Base-by-base conservation (phyloP, 2,797 vertebrate genomes). In the Danio albolineatus region DNA sequence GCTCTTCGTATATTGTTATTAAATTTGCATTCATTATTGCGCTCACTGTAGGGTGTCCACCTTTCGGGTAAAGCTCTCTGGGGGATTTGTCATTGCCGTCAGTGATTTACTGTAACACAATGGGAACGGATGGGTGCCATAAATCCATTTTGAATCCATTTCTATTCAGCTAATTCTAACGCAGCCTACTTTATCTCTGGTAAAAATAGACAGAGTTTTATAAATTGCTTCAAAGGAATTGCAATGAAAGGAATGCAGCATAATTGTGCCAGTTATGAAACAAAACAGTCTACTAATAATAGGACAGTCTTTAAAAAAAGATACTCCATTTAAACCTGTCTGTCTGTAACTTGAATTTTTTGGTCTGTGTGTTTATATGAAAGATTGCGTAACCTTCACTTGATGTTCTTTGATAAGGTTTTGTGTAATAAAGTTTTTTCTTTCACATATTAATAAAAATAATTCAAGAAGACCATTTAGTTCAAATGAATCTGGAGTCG, bases 41-140 rank as follows among this genome's bases (percentile, higher is more conserved):
- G 19, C 17, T 73, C 21, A 66, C 44, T 53, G 54, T 46, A 65
- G 62, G 65, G 56, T 41, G 60, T 78, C 75, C 36, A 73, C 66
- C 53, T 53, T 54, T 49, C 72, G 75, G 51, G 43, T 48, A 48
- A 60, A 78, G 43, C 53, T 49, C 28, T 49, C 46, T 16, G 44
- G 44, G 54, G 76, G 53, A 67, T 78, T 69, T 49, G 53, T 39
- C 76, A 19, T 16, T 49, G 76, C 56, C 7, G 4, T 78, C 56
- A 41, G 54, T 1, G 54, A 60, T 51, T 48, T 14, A 16, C 3
- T 49, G 41, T 46, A 48, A 46, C 9, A 16, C 41, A 78, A 39
- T 28, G n/a, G 51, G 44, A 78, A 61, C 9, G 14, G 44, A 59
- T 41, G 56, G 53, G 19, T 41, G 76, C 44, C 41, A 41, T 51